Evolutionary conservation across 2,888 invertebrate species (phyloP).

Genomic region (Hypselothyrea guttata): DNA sequence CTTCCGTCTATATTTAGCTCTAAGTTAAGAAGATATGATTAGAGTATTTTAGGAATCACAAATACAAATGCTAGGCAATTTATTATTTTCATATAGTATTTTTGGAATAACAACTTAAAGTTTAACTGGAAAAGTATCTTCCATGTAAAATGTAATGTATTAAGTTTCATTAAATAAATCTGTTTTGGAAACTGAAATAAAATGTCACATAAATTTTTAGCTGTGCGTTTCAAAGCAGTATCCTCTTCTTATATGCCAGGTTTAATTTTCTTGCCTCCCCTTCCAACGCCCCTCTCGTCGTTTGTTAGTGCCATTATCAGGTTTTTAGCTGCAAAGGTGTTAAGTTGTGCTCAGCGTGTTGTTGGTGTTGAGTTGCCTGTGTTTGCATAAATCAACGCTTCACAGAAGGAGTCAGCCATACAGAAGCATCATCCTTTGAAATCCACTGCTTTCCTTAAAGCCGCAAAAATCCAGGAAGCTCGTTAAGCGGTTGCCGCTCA

Average conservation of each 20-base stretch:
- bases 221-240: neutral
- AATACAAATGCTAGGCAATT: too few species aligned
- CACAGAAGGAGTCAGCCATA: slow-evolving; percentile 3
- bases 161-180: too few species aligned
- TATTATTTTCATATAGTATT: too few species aligned
- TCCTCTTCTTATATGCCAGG: slow-evolving; percentile 24
- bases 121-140: too few species aligned
- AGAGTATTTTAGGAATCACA: too few species aligned
- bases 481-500: slow-evolving; percentile 52
- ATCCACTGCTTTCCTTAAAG: slow-evolving; percentile 52
- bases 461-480: slow-evolving; percentile 68
- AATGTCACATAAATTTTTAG: too few species aligned
- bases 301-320: slow-evolving; percentile 63
- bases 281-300: slow-evolving; percentile 20
- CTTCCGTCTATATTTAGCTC: too few species aligned
- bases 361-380: slow-evolving; percentile 25
- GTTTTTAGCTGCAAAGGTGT: slow-evolving; percentile 53
- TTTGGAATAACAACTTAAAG: too few species aligned
- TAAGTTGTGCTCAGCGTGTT: slow-evolving; percentile 65
- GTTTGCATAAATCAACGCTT: slow-evolving; percentile 67
- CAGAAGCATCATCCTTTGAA: slow-evolving; percentile 10
- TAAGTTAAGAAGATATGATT: too few species aligned
- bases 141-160: too few species aligned
- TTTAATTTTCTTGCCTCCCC: slow-evolving; percentile 13
- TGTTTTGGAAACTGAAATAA: too few species aligned